Percentiles rank a stretch among this genome's conserved stretches.
Conservation (phyloP, 1,140 invertebrate genomes). For the Scaptodrosophila lebanonensis region DNA sequence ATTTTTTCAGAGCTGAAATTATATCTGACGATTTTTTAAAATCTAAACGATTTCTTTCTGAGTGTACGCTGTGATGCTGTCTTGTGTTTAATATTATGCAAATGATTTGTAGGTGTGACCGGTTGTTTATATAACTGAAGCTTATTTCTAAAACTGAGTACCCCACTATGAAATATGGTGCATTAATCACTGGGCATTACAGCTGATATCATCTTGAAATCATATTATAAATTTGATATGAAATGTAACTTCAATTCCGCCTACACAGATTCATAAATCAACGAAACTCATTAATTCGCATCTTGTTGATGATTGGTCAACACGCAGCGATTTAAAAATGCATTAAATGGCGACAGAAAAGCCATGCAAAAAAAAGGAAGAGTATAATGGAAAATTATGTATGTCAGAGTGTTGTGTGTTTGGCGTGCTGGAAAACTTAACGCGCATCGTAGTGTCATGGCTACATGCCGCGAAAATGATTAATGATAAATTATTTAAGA, state of each 20-base stretch:
- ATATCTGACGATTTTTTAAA: too few species aligned
- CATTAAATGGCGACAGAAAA: constrained; percentile 41
- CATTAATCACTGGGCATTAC: too few species aligned
- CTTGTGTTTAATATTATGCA: too few species aligned
- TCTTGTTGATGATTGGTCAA: constrained; percentile 65
- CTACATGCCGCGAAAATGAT: constrained; percentile 57
- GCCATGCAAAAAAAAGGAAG: constrained; percentile 5
- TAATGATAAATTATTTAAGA: constrained; percentile 63
- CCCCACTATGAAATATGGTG: too few species aligned
- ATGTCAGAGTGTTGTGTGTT: constrained; percentile 1
- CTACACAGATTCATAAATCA: constrained; percentile 50
- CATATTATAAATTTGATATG: constrained; percentile 17
- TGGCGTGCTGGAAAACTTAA: too few species aligned
- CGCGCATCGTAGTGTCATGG: constrained; percentile 27
- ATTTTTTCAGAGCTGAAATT: too few species aligned
- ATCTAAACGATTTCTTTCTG: too few species aligned
- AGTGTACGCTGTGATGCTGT: too few species aligned
- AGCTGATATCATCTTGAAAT: constrained; percentile 10
- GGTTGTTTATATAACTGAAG: too few species aligned
- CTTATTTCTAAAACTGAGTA: too few species aligned
- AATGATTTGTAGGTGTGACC: too few species aligned
- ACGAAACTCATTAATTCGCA: constrained; percentile 53
- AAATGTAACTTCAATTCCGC: constrained; percentile 7
- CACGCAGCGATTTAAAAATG: constrained; percentile 61
- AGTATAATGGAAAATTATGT: constrained; percentile 20